A percentile compares a stretch with the other conserved stretches of the same genome.
Conservation (phyloP, 2,888 invertebrate genomes). For the Mesorhabditis belari region DNA sequence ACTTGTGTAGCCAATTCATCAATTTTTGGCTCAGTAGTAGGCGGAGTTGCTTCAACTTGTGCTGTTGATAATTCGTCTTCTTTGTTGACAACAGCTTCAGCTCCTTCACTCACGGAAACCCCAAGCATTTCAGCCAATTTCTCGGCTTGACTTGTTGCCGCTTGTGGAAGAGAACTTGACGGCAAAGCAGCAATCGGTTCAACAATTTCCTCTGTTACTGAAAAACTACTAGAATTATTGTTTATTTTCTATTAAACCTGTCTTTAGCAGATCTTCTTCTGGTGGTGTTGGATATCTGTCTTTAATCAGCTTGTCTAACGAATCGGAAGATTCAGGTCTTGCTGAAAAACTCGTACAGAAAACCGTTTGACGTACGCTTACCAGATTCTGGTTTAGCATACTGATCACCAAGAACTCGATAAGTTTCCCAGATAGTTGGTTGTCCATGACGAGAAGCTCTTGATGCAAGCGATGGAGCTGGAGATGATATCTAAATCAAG, state of each 20-base stretch:
- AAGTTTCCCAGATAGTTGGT: slow-evolving; percentile 50
- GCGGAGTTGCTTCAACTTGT: background rate
- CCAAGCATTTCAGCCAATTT: slow-evolving; percentile 28
- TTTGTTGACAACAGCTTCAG: background rate
- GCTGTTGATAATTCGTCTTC: background rate
- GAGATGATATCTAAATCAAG: background rate
- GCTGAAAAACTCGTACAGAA: slow-evolving; percentile 6
- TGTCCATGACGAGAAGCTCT: slow-evolving; percentile 26
- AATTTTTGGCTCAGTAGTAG: too few relatives aligned
- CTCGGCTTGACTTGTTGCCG: slow-evolving; percentile 8
- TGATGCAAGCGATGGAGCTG: background rate
- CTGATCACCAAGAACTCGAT: slow-evolving; percentile 42
- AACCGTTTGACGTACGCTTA: background rate
- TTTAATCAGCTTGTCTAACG: slow-evolving; percentile 22
- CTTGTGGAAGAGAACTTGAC: background rate
- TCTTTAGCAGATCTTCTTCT: background rate
- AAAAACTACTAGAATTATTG: background rate
- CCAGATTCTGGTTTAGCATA: slow-evolving; percentile 14
- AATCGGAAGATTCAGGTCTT: slow-evolving; percentile 18
- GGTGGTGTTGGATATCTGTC: background rate
- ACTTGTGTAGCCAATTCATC: too few relatives aligned
- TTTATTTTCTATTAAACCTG: background rate
- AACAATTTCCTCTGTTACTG: slow-evolving; percentile 4
- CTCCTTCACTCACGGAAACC: slow-evolving; percentile 2
- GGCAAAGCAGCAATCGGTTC: slow-evolving; percentile 7